Conservation (phyloP, 2,113 vertebrate species). For the Ceuthmochares aereus region DNA sequence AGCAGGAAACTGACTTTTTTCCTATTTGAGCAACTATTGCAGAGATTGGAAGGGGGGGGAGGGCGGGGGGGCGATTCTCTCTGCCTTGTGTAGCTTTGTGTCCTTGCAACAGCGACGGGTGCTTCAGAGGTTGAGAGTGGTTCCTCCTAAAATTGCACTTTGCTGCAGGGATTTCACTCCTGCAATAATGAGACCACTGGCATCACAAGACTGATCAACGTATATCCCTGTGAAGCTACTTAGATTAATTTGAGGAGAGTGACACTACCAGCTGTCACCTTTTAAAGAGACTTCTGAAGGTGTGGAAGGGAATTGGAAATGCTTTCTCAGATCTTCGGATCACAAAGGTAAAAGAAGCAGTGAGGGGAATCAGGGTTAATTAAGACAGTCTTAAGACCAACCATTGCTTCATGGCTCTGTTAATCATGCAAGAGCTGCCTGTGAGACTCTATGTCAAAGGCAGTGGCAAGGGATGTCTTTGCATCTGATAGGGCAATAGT, state of each 20-base stretch:
- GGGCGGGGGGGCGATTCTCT: not conserved
- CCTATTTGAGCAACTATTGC: not conserved
- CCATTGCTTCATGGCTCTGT: not conserved
- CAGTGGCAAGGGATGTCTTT: not conserved
- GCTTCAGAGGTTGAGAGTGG: not conserved
- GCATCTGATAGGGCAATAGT: not conserved
- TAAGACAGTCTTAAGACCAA: not conserved
- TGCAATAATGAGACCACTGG: not conserved
- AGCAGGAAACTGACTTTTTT: not conserved
- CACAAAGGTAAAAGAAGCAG: not conserved
- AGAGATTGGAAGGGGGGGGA: not conserved
- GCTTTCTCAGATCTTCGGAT: not conserved
- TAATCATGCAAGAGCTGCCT: not conserved
- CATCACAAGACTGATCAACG: not conserved
- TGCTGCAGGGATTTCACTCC: not conserved
- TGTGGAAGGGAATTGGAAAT: not conserved
- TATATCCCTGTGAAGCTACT: not conserved
- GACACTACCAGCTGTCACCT: not conserved
- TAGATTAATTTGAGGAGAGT: conserved; percentile 2
- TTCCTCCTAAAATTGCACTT: not conserved
- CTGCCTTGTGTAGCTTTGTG: not conserved
- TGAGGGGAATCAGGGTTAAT: not conserved
- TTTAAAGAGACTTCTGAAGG: not conserved
- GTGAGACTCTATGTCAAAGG: not conserved
- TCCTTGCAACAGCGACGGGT: not conserved